Evolutionary conservation across 2,888 invertebrate genomes (phyloP), one percentile per base, ranked within the genome.

Genomic region (Adelphocoris suturalis): DNA sequence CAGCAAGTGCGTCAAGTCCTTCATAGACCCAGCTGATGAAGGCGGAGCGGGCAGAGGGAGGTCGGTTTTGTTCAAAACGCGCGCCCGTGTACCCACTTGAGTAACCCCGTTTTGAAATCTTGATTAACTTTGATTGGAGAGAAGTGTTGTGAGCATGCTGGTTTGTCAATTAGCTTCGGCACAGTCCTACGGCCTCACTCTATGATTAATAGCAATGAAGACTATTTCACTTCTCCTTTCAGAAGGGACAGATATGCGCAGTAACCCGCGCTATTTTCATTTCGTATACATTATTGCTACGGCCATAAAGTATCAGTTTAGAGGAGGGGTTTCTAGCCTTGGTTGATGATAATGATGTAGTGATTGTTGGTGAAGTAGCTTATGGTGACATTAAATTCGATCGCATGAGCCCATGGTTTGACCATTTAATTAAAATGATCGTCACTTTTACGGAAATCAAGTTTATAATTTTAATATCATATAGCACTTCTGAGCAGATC

Each of bases 191-290:
- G 85, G 55, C 46, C 75, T 76, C 88, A 80, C 78, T 78, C 88
- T 88, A 88, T 80, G 88, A 88, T 88, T 88, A 88, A 88, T 88
- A 88, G 88, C 88, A 80, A 88, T 88, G 88, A 88, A 88, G 28
- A 28, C 88, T 88, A 80, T 88, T 88, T 88, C 86, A 86, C 68
- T 68, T 28, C 23, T 27, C 28, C 37, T 68, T 68, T 68, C 61
- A 27, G 16, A 57, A 37, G 78, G 47, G 85, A 57, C 23, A 37
- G 27, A 57, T 55, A 37, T 85, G 85, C 85, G 85, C 85, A 85
- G 85, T 85, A n/a, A 19, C n/a, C 47, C 46, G 78, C 78, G 78
- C 47, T 80, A 80, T 80, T 80, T 47, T 47, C n/a, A 80, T 80
- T n/a, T 23, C 27, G 9, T 68, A 13, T 68, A 27, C 19, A 68